Evolutionary conservation across 2,888 invertebrate genomes (phyloP), one percentile per base, ranked within the genome.

Genomic region (Deroplatys truncata): DNA sequence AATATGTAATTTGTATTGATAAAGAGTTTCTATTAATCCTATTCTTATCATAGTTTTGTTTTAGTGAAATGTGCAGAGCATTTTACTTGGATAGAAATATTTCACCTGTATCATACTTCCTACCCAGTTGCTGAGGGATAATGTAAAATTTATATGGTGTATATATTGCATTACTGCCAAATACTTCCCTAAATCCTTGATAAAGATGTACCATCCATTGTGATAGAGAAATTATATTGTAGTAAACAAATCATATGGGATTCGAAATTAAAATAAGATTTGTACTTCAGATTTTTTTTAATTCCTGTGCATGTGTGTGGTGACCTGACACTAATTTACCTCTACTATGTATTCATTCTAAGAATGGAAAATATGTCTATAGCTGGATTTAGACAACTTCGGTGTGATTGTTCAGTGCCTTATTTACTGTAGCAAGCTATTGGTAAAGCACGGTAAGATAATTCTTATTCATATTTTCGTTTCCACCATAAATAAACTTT

Each of bases 1-100:
- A 86, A 86, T 86, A 82, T 72, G 86, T 86, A 86, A 56, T 86
- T 86, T 86, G 86, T 86, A 86, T 72, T 86, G 86, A 86, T 72
- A 86, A 86, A 82, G 82, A 86, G 86, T 86, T 82, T 86, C 82
- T 86, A 86, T 86, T 86, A 86, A 86, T 86, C 82, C 49, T 85
- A 28, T 85, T 85, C 56, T 56, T 7, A 56, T 8, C 43, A 28
- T 85, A 10, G 25, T 85, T 85, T 49, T 56, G 43, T 85, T 85
- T 56, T 85, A 43, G 25, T 85, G 49, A 49, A 43, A 49, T 28
- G 49, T 85, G 28, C 28, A 15, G 28, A 28, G 49, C 16, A 49
- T 28, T 56, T 49, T 49, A 49, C 84, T 85, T 85, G 10, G 7
- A 49, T 35, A 43, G 43, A 49, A 49, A 49, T 28, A 85, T 13